Base-by-base conservation (phyloP, 2,888 invertebrate species). In the Aleiodes alternator region DNA sequence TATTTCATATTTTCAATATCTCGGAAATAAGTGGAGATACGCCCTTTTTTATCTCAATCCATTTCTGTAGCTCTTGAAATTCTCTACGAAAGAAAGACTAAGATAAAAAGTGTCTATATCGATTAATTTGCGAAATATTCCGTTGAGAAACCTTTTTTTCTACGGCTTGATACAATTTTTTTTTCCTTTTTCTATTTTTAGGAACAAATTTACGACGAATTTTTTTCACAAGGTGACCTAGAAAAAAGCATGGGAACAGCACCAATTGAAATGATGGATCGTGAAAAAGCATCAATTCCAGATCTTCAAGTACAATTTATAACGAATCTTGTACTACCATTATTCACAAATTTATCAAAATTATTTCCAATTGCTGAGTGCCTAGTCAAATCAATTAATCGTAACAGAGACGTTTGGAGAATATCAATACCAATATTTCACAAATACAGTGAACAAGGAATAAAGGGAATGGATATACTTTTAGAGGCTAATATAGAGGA, bases 181-280 rank as follows among this genome's bases (percentile, higher is more conserved):
- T 14, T 7, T 14, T 53, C 1, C 14, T 59, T 23, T 70, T 70
- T 75, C 78, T 64, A 75, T 74, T 85, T 84, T 50, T 85, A 95
- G 95, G 93, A 94, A 76, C 90, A 94, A 76, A 93, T 96, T 56
- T 93, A 96, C 85, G 92, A 94, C 69, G 97, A 97, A 90, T 97
- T 96, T 90, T 97, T 97, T 90, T 93, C 93, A 64, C 96, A 96
- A 91, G 96, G 96, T 4, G 97, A 97, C 86, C 90, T 94, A 83
- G 96, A 97, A 89, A 95, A 95, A 88, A 93, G 94, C 74, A 93
- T 95, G 90, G 96, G 96, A 0, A 92, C 92, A 43, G 90, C 92
- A 48, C 95, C 96, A 0, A 88, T 91, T 51, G 92, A 92, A 84
- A 95, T 95, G 93, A 95, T 96, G 95, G 96, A 97, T 87, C 90